Base-by-base conservation (phyloP, 23 tunicate genomes). In the Halocynthia aurantium region DNA sequence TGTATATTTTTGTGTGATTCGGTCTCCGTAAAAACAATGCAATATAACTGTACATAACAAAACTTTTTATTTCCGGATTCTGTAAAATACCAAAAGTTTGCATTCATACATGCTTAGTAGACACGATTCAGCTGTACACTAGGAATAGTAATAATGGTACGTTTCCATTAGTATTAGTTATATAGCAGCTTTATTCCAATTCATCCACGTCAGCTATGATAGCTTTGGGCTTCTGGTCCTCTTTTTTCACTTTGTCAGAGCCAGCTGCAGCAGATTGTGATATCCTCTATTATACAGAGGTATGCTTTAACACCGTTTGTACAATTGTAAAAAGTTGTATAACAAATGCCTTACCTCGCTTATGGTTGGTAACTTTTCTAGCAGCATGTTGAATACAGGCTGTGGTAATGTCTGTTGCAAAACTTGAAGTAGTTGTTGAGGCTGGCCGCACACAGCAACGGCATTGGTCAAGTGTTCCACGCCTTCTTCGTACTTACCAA, bases 391-490 rank as follows among this genome's bases (percentile, higher is more conserved):
- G 52, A 92, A 92, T 6, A 92, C 92, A 52, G 72, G 89, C 15
- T 86, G 98, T 10, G 98, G 98, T 44, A 92, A 64, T 49, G 92
- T 92, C 56, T 83, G 89, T 80, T 86, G 81, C 49, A 92, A 68
- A 53, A 92, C 91, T 73, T 86, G 92, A 20, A 92, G 51, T 5
- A 92, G 67, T 55, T 92, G 98, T 61, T 92, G 98, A 53, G 98
- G 98, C 64, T 86, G 98, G 22, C 98, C 98, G 69, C 98, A 92
- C 10, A 92, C 98, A 5, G 98, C 98, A 8, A 92, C 81, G 5
- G 98, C 98, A 68, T 92, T 92, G 54, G 98, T 92, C 55, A 92
- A 63, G 69, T 92, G 98, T 74, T 92, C 98, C 10, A 92, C 98
- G 6, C 92, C 98, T 19, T 82, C 98, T 54, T 92, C 92, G 62